These are phyloP conservation scores for Progne subis DNA, from an alignment of 2,113 vertebrate species.

Conservation along the genomic window DNA sequence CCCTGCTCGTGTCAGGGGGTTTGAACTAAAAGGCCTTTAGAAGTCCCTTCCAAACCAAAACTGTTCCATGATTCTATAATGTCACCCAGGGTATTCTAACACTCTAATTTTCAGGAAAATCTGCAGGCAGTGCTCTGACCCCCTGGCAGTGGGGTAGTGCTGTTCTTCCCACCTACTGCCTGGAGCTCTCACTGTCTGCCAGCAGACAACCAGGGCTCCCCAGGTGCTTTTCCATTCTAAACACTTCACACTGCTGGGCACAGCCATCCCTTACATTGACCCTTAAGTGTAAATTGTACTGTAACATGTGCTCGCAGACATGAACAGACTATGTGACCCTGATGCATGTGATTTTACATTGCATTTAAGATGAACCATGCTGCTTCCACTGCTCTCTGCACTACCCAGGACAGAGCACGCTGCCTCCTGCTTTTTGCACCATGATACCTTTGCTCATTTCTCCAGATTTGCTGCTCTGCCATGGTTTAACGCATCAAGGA, in stretches of 20 bases:
- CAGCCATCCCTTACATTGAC: no score
- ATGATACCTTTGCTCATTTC: rapidly evolving
- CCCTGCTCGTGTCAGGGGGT: rapidly evolving
- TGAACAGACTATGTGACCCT: rapidly evolving
- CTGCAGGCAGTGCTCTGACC: neutral
- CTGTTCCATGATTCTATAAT: neutral
- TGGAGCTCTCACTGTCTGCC: neutral
- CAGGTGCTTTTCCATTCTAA: neutral
- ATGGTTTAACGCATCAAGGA: neutral
- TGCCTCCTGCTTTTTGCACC: neutral
- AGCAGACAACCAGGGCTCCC: neutral
- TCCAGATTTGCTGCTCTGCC: neutral
- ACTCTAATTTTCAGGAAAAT: neutral
- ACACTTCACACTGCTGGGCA: neutral
- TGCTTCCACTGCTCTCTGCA: rapidly evolving
- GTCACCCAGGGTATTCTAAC: neutral
- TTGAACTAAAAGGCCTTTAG: neutral
- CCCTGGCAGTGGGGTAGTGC: neutral
- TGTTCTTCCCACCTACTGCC: neutral
- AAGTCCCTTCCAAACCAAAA: neutral
- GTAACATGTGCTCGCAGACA: neutral
- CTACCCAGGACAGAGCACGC: no score
- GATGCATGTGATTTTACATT: rapidly evolving
- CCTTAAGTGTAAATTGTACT: rapidly evolving
- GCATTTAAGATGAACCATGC: neutral